phyloP scores from a whole-genome alignment of 2,113 vertebrate species.

The Periophthalmus modestus region DNA sequence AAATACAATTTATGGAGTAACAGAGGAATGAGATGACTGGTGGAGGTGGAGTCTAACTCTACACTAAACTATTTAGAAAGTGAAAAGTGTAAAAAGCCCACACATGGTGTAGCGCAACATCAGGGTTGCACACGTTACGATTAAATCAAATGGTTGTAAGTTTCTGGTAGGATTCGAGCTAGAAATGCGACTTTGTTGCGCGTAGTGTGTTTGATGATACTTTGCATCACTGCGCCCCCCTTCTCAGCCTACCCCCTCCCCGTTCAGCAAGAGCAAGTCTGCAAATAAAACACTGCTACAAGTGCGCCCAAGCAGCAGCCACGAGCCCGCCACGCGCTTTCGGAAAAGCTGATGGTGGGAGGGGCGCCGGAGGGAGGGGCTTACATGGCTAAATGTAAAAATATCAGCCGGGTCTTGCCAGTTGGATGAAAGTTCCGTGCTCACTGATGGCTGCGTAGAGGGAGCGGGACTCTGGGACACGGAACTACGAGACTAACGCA shows the following conservation, averaged over 20 bases:
- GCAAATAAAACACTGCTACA: conserved; percentile 5
- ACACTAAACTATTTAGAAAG: not conserved
- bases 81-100: not conserved
- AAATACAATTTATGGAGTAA: not conserved
- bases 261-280: conserved; percentile 2
- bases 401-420: conserved; percentile 49
- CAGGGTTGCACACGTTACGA: not conserved
- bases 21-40: not conserved
- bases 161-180: not conserved
- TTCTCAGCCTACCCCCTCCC: not conserved
- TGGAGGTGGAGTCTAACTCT: not conserved
- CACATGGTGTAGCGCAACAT: not conserved
- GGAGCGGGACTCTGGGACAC: conserved; percentile 25
- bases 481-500: conserved; percentile 28
- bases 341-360: conserved; percentile 58
- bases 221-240: not conserved
- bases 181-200: not conserved
- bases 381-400: conserved; percentile 45
- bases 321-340: conserved; percentile 80
- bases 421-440: conserved; percentile 61
- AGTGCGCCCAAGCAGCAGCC: conserved; percentile 50
- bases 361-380: conserved; percentile 70
- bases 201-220: not conserved
- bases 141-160: not conserved
- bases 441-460: conserved; percentile 61